A percentile compares a stretch with the other conserved stretches of the same genome.
These are phyloP conservation scores for Diorhabda carinulata DNA, from an alignment of 1,140 invertebrate genomes.

Conservation along the genomic window DNA sequence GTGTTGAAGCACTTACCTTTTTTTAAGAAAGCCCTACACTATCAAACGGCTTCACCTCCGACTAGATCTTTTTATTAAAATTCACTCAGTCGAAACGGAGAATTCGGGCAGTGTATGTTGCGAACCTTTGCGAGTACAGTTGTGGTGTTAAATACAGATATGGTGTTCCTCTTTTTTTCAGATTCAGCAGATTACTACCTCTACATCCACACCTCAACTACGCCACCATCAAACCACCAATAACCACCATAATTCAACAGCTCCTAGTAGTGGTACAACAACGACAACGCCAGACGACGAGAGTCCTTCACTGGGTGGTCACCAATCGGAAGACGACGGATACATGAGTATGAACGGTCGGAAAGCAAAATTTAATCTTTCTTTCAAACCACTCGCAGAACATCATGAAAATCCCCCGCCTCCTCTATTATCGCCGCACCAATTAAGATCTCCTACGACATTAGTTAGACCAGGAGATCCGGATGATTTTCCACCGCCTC, in stretches of 20 bases:
- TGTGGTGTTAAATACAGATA: slow-evolving; percentile 7
- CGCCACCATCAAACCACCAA: slow-evolving; percentile 46
- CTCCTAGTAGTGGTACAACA: slow-evolving; percentile 21
- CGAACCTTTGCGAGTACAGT: background rate
- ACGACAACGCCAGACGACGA: slow-evolving; percentile 56
- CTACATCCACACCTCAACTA: slow-evolving; percentile 42
- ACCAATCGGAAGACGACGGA: slow-evolving; percentile 82
- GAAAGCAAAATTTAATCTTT: slow-evolving; percentile 65
- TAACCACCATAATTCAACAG: slow-evolving; percentile 39
- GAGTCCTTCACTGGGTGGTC: slow-evolving; percentile 70
- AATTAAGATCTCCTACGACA: background rate
- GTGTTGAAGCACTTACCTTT: too few relatives aligned
- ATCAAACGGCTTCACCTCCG: too few relatives aligned
- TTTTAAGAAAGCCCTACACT: too few relatives aligned
- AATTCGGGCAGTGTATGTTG: too few relatives aligned
- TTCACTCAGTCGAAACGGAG: too few relatives aligned
- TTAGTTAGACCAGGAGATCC: slow-evolving; percentile 31
- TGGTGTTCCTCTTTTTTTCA: slow-evolving; percentile 10
- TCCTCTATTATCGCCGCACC: slow-evolving; percentile 34
- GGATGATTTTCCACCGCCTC: slow-evolving; percentile 62
- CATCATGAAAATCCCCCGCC: slow-evolving; percentile 51
- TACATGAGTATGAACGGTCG: slow-evolving; percentile 86
- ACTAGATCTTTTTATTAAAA: too few relatives aligned
- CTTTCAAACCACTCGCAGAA: slow-evolving; percentile 64
- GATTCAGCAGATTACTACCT: slow-evolving; percentile 41